A percentile compares a stretch with the other conserved stretches of the same genome.
phyloP scores from a whole-genome alignment of 2,113 vertebrate species.

The Halcyon senegalensis region DNA sequence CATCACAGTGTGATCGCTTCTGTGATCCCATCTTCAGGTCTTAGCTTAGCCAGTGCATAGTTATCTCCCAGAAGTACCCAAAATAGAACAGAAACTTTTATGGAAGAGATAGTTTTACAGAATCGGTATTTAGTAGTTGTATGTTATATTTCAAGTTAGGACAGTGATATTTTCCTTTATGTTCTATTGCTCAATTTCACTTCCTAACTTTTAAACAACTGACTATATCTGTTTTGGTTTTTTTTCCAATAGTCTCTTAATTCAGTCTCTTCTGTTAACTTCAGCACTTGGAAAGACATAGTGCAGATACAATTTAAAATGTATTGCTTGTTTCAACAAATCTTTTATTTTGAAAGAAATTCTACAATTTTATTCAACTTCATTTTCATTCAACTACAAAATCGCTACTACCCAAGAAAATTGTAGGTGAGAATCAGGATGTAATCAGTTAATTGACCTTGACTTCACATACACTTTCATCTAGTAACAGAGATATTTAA shows the following conservation, averaged over 20 bases:
- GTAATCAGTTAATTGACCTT: constrained; percentile 77
- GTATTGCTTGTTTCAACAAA: neutral
- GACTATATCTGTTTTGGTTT: no score
- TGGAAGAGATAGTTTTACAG: neutral
- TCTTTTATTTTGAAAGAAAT: neutral
- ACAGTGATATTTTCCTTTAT: neutral
- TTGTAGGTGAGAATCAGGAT: neutral
- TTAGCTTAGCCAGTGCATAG: neutral
- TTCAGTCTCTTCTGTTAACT: neutral
- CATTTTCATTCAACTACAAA: neutral
- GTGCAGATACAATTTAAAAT: neutral
- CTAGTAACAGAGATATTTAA: constrained; percentile 78
- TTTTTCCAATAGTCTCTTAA: neutral
- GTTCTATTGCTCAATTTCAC: neutral
- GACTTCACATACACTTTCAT: constrained; percentile 70
- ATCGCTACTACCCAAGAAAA: neutral
- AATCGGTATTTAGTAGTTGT: neutral
- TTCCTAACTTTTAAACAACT: neutral
- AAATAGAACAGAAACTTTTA: neutral
- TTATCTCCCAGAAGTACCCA: neutral
- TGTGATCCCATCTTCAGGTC: neutral
- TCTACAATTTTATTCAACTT: neutral
- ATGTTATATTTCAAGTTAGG: neutral
- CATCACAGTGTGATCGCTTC: neutral
- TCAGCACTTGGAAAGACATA: neutral